Percentiles rank a stretch among this genome's conserved stretches.
Conservation (phyloP, 2,797 vertebrate genomes). For the Psittacula echo region DNA sequence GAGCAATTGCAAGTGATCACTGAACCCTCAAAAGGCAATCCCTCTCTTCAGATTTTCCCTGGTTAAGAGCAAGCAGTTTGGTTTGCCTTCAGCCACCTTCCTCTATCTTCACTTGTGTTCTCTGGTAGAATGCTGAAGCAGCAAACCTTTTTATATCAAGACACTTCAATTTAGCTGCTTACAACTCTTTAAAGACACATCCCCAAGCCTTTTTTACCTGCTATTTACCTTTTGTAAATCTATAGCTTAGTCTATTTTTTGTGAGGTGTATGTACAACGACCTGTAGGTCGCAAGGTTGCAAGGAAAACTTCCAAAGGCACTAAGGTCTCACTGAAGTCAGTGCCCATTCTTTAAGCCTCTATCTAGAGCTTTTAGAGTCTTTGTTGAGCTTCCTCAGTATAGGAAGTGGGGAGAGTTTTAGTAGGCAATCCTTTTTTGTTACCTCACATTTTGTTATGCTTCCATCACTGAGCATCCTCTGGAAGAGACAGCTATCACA, state of each 20-base stretch:
- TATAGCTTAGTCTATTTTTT: neutral
- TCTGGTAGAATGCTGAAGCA: neutral
- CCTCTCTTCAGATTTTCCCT: neutral
- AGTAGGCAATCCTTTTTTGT: neutral
- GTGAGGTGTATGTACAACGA: neutral
- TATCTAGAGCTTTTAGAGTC: neutral
- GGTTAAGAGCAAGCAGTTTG: neutral
- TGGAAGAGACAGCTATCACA: neutral
- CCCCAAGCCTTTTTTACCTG: neutral
- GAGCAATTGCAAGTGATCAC: neutral
- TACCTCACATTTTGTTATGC: neutral
- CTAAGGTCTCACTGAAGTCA: neutral
- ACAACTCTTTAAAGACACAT: neutral
- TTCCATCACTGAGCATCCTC: neutral
- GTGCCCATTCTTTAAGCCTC: neutral
- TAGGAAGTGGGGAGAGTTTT: neutral
- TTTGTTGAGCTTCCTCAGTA: neutral
- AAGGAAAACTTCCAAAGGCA: neutral
- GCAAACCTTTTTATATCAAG: neutral
- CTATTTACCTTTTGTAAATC: neutral
- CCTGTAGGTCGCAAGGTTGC: neutral
- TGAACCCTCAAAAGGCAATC: neutral
- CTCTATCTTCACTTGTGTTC: neutral
- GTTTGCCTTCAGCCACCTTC: neutral
- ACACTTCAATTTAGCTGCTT: neutral